These are phyloP conservation scores for Alcis repandata DNA, from an alignment of 2,888 invertebrate species.

Conservation along the genomic window DNA sequence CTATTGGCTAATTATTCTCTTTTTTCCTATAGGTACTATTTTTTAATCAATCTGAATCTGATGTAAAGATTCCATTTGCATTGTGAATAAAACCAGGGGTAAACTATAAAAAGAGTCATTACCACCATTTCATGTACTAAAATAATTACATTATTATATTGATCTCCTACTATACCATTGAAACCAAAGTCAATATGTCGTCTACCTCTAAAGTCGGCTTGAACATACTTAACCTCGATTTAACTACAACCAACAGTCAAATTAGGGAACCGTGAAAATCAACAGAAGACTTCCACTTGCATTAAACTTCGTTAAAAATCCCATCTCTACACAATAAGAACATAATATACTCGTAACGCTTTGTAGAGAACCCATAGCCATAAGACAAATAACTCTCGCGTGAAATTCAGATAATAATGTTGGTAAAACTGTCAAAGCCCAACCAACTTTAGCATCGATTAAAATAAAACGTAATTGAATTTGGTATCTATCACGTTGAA, in stretches of 20 bases:
- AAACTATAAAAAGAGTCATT: no score
- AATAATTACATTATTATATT: no score
- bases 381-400: conserved; percentile 81
- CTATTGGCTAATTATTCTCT: no score
- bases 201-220: conserved; percentile 6
- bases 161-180: background rate
- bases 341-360: conserved; percentile 46
- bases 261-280: conserved; percentile 64
- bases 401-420: conserved; percentile 75
- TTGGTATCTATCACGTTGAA: conserved; percentile 17
- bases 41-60: no score
- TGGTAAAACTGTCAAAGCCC: conserved; percentile 60
- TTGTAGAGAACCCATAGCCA: conserved; percentile 65
- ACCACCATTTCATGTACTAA: no score
- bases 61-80: no score
- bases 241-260: conserved; percentile 24
- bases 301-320: conserved; percentile 72
- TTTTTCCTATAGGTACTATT: no score
- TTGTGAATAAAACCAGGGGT: no score
- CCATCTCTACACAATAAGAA: conserved; percentile 56
- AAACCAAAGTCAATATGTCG: background rate
- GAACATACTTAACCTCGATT: conserved; percentile 1
- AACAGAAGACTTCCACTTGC: conserved; percentile 62
- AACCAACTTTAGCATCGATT: conserved; percentile 22
- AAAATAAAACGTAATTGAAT: conserved; percentile 7